Base-by-base conservation (phyloP, 2,888 invertebrate species). In the Drosophila picticornis region DNA sequence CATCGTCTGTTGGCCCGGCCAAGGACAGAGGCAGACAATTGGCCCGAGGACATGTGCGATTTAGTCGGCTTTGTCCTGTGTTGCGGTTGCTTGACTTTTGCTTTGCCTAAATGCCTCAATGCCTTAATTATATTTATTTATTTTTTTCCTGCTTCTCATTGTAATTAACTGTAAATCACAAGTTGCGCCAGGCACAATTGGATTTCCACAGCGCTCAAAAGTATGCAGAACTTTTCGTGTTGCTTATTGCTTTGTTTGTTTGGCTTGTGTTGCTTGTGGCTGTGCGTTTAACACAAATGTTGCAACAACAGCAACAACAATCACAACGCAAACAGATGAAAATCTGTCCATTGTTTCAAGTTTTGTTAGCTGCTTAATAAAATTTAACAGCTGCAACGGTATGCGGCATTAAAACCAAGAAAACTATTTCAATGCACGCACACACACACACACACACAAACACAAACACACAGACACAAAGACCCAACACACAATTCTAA, bases 361-460 rank as follows among this genome's bases (percentile, higher is more conserved):
- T 81, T 77, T 75, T 65, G 63, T 75, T 71, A 68, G 72, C 77
- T 65, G 79, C 75, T 81, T 77, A 72, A 80, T 83, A 76, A 83
- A 86, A 90, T 86, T 90, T 88, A 88, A 88, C 75, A 81, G 89
- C 79, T 65, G 64, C 75, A 72, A 57, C 64, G 74, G 68, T 70
- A 67, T 55, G 69, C 56, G 56, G 72, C 69, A 67, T 72, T 75
- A 74, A 75, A 64, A 77, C 72, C 70, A 65, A 70, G 64, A 46
- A 87, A 87, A 90, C 87, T 83, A 88, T 88, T 90, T 72, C 60
- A 78, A 72, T 64, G 75, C 66, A 64, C 46, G 58, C 58, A 46
- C 52, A 66, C 36, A 16, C 46, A 22, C 22, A 13, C 6, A 13
- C n/a, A 6, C n/a, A 40, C 40, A 6, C n/a, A n/a, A 2, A 38